Evolutionary conservation across 2,888 invertebrate genomes (phyloP), one percentile per base, ranked within the genome.

Genomic region (Amphipoea oculea): DNA sequence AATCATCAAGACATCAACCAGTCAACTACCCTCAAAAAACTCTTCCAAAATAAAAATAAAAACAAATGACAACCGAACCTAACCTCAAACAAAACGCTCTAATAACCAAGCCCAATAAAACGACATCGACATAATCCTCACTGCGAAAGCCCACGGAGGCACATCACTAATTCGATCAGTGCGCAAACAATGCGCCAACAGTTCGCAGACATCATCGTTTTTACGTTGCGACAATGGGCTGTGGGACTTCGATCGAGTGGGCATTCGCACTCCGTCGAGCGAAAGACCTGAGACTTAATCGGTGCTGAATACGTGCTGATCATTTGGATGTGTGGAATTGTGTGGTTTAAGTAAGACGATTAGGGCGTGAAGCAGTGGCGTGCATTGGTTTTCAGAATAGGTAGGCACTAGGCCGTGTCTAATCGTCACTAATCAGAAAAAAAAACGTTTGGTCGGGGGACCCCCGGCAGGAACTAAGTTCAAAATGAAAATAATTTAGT

Each of bases 211-310:
- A 89, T 63, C 77, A 69, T 74, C 87, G 85, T 88, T 87, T 89
- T 88, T 87, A 78, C 79, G 69, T 73, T 20, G 54, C 57, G 12
- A 88, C 89, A 88, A 89, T 85, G 76, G 70, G 65, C 23, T 60
- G 23, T 74, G 87, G 87, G 67, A 85, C 78, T 91, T 85, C 86
- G 86, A 90, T 91, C 87, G 90, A 93, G 90, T 90, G 89, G 89
- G 92, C 91, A 94, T 96, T 95, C 94, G 93, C 91, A 92, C 91
- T 91, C 94, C 91, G 93, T 92, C 92, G 94, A 94, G 95, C 95
- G 95, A 91, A 92, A 94, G 92, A 94, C 91, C 91, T 93, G 92
- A 63, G 89, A 87, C 91, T 92, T 95, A 95, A 95, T 95, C 94
- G 94, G 92, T 88, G 92, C 91, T 94, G 95, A 95, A 95, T 94